Percentiles rank a stretch among this genome's conserved stretches.
Conservation (phyloP, 2,888 invertebrate genomes). For the Colletes collaris region DNA sequence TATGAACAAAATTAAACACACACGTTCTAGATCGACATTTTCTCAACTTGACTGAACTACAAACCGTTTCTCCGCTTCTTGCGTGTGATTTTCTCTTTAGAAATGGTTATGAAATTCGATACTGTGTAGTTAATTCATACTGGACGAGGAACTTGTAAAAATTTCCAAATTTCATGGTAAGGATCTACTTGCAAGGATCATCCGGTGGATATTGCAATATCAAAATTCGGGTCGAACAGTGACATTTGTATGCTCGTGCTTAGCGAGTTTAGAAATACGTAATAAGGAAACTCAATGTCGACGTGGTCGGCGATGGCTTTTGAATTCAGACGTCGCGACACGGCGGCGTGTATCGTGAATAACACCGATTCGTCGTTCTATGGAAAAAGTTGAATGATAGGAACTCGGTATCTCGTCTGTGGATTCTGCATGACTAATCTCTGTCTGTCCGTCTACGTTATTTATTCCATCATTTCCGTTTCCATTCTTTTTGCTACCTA, state of each 20-base stretch:
- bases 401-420: slow-evolving; percentile 72
- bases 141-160: too few relatives aligned
- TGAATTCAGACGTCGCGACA: slow-evolving; percentile 37
- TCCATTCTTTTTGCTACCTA: slow-evolving; percentile 36
- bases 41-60: too few relatives aligned
- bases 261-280: slow-evolving; percentile 5
- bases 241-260: neutral
- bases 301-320: slow-evolving; percentile 38
- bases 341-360: slow-evolving; percentile 32
- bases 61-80: too few relatives aligned
- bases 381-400: slow-evolving; percentile 64
- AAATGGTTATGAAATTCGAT: too few relatives aligned
- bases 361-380: slow-evolving; percentile 45
- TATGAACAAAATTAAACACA: too few relatives aligned
- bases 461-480: slow-evolving; percentile 14
- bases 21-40: too few relatives aligned
- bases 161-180: too few relatives aligned
- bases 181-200: too few relatives aligned
- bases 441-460: slow-evolving; percentile 20
- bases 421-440: slow-evolving; percentile 61
- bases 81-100: too few relatives aligned
- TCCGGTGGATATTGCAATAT: too few relatives aligned
- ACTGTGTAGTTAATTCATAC: too few relatives aligned
- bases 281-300: slow-evolving; percentile 11
- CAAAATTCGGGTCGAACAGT: too few relatives aligned